Evolutionary conservation across 2,797 vertebrate species (phyloP).

Genomic region (Acanthurus lineatus): DNA sequence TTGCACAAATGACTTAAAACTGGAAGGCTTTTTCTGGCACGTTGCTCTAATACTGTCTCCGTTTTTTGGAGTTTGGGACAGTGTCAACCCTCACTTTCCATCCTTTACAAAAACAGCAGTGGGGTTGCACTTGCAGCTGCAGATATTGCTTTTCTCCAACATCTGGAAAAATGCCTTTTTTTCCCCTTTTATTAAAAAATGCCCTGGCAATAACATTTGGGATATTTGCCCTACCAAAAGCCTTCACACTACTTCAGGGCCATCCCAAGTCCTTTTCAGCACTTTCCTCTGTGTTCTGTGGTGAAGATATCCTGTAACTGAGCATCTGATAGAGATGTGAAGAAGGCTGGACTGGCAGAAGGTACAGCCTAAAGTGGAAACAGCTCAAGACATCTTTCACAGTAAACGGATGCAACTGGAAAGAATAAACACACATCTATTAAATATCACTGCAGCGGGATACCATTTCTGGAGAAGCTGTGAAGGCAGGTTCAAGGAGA

Average conservation of each 20-base stretch:
- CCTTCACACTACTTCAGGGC: slow-evolving; percentile 49
- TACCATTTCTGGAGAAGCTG: slow-evolving; percentile 16
- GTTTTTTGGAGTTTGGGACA: slow-evolving; percentile 39
- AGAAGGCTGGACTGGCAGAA: slow-evolving; percentile 49
- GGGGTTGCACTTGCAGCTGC: slow-evolving; percentile 74
- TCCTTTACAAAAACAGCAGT: slow-evolving; percentile 57
- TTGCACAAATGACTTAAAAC: slow-evolving; percentile 54
- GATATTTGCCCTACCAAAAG: slow-evolving; percentile 55
- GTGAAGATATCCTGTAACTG: slow-evolving; percentile 64
- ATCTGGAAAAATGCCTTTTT: slow-evolving; percentile 72
- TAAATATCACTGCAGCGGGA: slow-evolving; percentile 32
- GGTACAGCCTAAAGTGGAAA: slow-evolving; percentile 60
- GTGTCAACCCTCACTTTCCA: slow-evolving; percentile 71
- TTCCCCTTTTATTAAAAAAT: slow-evolving; percentile 60
- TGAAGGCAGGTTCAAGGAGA: slow-evolving; percentile 38
- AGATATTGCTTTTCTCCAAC: slow-evolving; percentile 61
- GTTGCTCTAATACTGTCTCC: slow-evolving; percentile 40
- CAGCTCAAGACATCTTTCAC: slow-evolving; percentile 47
- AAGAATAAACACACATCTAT: slow-evolving; percentile 49
- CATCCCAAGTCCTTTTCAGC: slow-evolving; percentile 60
- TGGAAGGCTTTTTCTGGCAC: slow-evolving; percentile 44
- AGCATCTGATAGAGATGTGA: slow-evolving; percentile 53
- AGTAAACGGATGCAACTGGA: slow-evolving; percentile 43
- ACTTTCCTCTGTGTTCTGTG: slow-evolving; percentile 42
- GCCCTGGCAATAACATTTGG: slow-evolving; percentile 60